Percentiles rank a stretch among this genome's conserved stretches.
Conservation (phyloP, 2,888 invertebrate genomes). For the Temnothorax rugatulus region DNA sequence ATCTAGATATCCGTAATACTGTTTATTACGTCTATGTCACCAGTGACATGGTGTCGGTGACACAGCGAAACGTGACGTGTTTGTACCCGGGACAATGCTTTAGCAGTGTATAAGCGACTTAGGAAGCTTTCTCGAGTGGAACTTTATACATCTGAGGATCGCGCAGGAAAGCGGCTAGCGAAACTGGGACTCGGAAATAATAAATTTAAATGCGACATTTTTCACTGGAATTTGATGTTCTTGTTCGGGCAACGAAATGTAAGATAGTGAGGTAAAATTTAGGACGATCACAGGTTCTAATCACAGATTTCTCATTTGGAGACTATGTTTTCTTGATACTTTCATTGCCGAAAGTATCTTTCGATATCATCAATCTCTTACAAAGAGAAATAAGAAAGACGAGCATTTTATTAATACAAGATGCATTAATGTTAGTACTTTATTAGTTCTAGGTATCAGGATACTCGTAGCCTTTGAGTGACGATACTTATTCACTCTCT, state of each 20-base stretch:
- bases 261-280: slow-evolving; percentile 10
- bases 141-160: slow-evolving; percentile 41
- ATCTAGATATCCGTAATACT: slow-evolving; percentile 43
- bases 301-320: slow-evolving; percentile 15
- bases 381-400: neutral
- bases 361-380: neutral
- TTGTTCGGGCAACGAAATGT: neutral
- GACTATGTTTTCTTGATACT: neutral
- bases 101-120: slow-evolving; percentile 30
- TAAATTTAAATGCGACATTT: slow-evolving; percentile 31
- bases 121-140: slow-evolving; percentile 59
- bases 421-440: neutral
- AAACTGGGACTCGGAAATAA: slow-evolving; percentile 31
- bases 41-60: slow-evolving; percentile 46
- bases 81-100: slow-evolving; percentile 36
- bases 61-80: slow-evolving; percentile 61
- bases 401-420: neutral
- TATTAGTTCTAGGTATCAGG: neutral
- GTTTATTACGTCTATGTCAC: slow-evolving; percentile 62
- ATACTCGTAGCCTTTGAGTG: neutral
- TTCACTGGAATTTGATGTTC: neutral
- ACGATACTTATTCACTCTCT: neutral
- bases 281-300: neutral
- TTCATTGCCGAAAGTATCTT: neutral
- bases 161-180: slow-evolving; percentile 30